Percentiles rank a stretch among this genome's conserved stretches.
These are phyloP conservation scores for Drosophila baimaii DNA, from an alignment of 1,140 invertebrate genomes.

Conservation along the genomic window DNA sequence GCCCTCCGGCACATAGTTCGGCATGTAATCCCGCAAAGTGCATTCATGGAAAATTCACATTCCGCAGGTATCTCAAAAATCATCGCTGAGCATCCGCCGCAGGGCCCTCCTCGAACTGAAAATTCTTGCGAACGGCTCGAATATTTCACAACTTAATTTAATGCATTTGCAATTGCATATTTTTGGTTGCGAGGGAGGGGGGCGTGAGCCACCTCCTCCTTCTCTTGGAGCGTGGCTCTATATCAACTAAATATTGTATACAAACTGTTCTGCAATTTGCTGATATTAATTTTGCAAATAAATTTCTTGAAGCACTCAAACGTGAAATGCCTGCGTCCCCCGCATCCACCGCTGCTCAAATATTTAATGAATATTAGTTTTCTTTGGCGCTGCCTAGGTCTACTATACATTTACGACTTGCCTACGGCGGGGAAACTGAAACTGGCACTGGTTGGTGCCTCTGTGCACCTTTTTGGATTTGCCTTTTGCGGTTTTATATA, in stretches of 20 bases:
- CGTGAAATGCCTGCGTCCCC: conserved; percentile 55
- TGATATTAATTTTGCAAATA: conserved; percentile 71
- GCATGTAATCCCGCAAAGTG: conserved; percentile 62
- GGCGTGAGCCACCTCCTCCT: no score
- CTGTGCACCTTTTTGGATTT: conserved; percentile 16
- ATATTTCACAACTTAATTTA: conserved; percentile 79
- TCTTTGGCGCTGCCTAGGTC: conserved; percentile 43
- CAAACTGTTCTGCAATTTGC: conserved; percentile 67
- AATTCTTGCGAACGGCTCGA: conserved; percentile 20
- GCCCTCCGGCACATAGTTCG: not conserved
- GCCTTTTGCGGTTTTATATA: conserved; percentile 32
- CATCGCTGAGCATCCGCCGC: conserved; percentile 35
- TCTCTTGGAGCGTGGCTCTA: conserved; percentile 16
- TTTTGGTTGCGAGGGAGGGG: conserved; percentile 21
- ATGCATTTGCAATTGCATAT: conserved; percentile 64
- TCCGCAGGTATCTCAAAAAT: conserved; percentile 60
- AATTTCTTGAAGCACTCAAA: conserved; percentile 74
- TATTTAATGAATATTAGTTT: conserved; percentile 81
- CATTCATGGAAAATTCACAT: conserved; percentile 65
- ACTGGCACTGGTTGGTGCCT: conserved; percentile 8
- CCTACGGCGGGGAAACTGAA: conserved; percentile 12
- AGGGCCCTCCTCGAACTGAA: conserved; percentile 5
- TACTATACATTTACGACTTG: conserved; percentile 46
- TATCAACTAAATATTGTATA: conserved; percentile 50
- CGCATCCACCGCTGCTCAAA: conserved; percentile 48